Evolutionary conservation across 2,888 invertebrate genomes (phyloP).

Genomic region (Alloplasta piceator): DNA sequence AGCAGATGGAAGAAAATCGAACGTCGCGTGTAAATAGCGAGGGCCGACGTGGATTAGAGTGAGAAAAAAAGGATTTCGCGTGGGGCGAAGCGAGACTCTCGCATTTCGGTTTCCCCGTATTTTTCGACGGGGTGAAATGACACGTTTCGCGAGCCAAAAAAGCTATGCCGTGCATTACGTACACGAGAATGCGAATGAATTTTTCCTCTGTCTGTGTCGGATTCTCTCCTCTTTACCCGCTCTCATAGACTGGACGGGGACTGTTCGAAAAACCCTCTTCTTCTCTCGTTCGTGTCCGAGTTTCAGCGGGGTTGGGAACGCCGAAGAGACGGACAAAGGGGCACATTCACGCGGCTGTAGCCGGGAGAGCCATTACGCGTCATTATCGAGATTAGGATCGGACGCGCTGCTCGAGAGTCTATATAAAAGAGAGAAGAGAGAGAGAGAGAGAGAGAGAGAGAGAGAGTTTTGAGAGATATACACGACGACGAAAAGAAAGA

Average conservation of each 20-base stretch:
- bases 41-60: conserved; percentile 19
- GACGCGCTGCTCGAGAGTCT: conserved; percentile 71
- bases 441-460: neutral
- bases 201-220: conserved; percentile 30
- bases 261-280: conserved; percentile 43
- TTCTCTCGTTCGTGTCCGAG: conserved; percentile 58
- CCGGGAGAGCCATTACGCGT: conserved; percentile 81
- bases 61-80: conserved; percentile 39
- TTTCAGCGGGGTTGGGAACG: conserved; percentile 58
- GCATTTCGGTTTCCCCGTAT: conserved; percentile 71
- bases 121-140: conserved; percentile 78
- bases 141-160: conserved; percentile 68
- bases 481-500: conserved; percentile 17
- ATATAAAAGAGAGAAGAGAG: conserved; percentile 44
- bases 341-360: conserved; percentile 80
- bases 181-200: conserved; percentile 6
- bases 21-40: conserved; percentile 16
- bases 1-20: conserved; percentile 38
- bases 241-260: conserved; percentile 55
- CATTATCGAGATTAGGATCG: conserved; percentile 83
- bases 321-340: conserved; percentile 78
- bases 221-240: conserved; percentile 19
- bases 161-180: neutral
- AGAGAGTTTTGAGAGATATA: neutral
- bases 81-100: conserved; percentile 60